Evolutionary conservation across 2,888 invertebrate species (phyloP), one percentile per base, ranked within the genome.

Genomic region (Anagyrus pseudococci): DNA sequence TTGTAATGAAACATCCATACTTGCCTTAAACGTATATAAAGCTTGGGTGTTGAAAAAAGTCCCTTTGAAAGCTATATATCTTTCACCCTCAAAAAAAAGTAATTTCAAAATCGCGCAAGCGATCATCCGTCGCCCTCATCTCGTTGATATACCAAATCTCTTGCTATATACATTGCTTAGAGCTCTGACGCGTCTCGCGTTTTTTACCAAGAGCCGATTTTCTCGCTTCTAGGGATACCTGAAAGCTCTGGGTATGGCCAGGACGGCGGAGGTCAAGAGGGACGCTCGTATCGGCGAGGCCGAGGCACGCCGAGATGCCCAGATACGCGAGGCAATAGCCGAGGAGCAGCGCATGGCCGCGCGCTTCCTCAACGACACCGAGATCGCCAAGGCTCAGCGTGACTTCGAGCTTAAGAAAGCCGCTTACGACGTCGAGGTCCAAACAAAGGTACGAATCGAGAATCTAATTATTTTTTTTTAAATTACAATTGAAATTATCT

Each of bases 391-490:
- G 81, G 95, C 98, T 0, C 93, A 96, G 78, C 85, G 98, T 67
- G 97, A 98, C 82, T 98, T 96, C 80, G 96, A 98, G 82, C 83
- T 98, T 67, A 97, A 98, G 80, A 97, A 98, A 81, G 97, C 98
- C 7, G 92, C 93, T 2, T 98, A 98, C 79, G 98, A 98, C 79
- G 92, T 94, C 69, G 98, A 98, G 85, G 96, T 98, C 44, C 94
- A 96, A 81, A 96, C 96, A 8, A 92, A 92, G 85, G 91, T 91
- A 67, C 22, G 40, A 41, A n/a, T 46, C 20, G 15, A 49, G 7
- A 17, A 1, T 49, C 8, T 7, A 15, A 46, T 41, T 65, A 23
- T 25, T 46, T 53, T 26, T 53, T 49, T 59, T 67, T 15, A 47
- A 47, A 40, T 52, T 47, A 17, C 33, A 33, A 4, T 19, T 43